Evolutionary conservation across 2,797 vertebrate genomes (phyloP).

Genomic region (Myotis daubentonii): DNA sequence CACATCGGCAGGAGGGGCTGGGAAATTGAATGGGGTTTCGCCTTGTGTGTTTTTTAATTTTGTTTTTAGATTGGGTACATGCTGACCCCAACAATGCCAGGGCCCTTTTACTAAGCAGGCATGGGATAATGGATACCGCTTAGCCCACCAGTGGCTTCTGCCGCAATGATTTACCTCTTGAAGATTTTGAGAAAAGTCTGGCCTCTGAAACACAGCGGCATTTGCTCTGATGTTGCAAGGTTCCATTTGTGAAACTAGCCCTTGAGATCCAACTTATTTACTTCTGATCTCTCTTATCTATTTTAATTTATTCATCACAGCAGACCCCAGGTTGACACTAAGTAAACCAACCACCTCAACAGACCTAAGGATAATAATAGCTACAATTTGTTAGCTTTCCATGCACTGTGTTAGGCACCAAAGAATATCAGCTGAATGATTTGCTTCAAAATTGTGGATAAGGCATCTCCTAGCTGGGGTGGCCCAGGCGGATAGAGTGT

Average conservation of each 20-base stretch:
- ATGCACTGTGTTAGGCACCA: not conserved
- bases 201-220: not conserved
- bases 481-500: not conserved
- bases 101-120: not conserved
- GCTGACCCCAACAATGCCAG: not conserved
- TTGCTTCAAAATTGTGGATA: not conserved
- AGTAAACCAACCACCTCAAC: not conserved
- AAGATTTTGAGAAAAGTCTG: not conserved
- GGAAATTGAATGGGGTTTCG: not conserved
- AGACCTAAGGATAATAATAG: not conserved
- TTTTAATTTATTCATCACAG: not conserved
- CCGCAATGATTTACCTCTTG: not conserved
- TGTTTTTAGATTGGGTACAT: not conserved
- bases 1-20: not conserved
- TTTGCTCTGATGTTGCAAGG: not conserved
- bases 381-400: not conserved
- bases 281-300: not conserved
- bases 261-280: not conserved
- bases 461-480: not conserved
- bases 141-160: not conserved
- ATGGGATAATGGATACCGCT: not conserved
- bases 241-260: not conserved
- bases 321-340: not conserved
- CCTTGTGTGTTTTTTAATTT: not conserved
- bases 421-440: not conserved